A percentile compares a stretch with the other conserved stretches of the same genome.
Conservation (phyloP, 2,797 vertebrate species). For the Sus cebifrons region DNA sequence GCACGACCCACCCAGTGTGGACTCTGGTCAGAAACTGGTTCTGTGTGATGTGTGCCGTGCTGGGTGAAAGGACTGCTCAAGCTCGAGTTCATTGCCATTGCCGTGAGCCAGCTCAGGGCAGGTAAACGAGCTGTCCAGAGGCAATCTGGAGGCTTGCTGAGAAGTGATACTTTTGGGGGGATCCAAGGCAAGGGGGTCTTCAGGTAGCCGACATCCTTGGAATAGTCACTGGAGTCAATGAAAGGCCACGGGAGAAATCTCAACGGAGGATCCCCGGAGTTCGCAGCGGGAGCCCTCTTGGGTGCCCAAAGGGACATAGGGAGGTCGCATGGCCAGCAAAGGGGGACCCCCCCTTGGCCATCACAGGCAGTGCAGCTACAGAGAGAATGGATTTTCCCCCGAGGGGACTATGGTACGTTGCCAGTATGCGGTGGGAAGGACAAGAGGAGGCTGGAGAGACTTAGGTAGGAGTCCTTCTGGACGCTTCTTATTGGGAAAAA, state of each 20-base stretch:
- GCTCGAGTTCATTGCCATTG: background rate
- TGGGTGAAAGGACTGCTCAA: background rate
- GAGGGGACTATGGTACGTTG: no score
- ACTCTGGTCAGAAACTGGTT: background rate
- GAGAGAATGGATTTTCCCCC: background rate
- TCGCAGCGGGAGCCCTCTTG: no score
- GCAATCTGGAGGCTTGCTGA: background rate
- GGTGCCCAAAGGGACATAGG: fast-evolving
- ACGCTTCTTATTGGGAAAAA: background rate
- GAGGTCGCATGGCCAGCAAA: fast-evolving
- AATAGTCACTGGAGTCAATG: background rate
- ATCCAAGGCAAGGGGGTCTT: background rate
- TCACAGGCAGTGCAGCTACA: background rate
- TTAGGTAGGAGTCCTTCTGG: background rate
- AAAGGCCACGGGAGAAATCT: background rate
- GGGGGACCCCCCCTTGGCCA: background rate
- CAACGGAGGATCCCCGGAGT: fast-evolving
- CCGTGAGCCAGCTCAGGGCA: background rate
- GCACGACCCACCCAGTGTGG: fast-evolving
- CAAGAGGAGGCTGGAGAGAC: background rate
- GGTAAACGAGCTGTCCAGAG: no score
- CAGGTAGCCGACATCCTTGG: no score
- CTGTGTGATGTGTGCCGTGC: background rate
- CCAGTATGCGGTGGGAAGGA: background rate
- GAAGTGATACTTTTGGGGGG: background rate